Evolutionary conservation across 1,140 invertebrate species (phyloP).

Genomic region (Galleria mellonella): DNA sequence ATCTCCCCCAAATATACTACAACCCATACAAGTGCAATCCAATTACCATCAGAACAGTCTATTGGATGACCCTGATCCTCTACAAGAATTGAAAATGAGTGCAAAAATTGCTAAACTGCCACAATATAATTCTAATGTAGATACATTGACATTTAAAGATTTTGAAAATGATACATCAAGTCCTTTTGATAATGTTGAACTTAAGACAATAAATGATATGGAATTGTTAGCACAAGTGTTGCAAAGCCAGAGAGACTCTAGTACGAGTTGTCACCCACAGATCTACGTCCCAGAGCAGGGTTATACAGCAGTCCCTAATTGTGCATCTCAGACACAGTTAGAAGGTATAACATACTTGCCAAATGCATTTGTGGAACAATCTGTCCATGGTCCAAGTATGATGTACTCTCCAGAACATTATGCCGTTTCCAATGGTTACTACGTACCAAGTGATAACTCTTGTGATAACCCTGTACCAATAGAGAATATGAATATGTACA

Average conservation of each 20-base stretch:
- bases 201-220: slow-evolving; percentile 93
- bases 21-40: slow-evolving; percentile 52
- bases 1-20: slow-evolving; percentile 53
- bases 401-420: slow-evolving; percentile 53
- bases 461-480: slow-evolving; percentile 41
- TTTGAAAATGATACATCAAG: slow-evolving; percentile 93
- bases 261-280: slow-evolving; percentile 30
- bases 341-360: slow-evolving; percentile 46
- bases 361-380: slow-evolving; percentile 47
- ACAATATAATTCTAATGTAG: slow-evolving; percentile 55
- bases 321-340: slow-evolving; percentile 52
- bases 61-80: slow-evolving; percentile 66
- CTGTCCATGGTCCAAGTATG: slow-evolving; percentile 37
- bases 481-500: slow-evolving; percentile 42
- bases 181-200: slow-evolving; percentile 92
- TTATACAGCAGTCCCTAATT: slow-evolving; percentile 41
- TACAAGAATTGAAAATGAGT: slow-evolving; percentile 53
- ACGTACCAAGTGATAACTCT: slow-evolving; percentile 36
- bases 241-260: slow-evolving; percentile 50
- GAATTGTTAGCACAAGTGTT: slow-evolving; percentile 86
- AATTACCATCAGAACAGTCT: slow-evolving; percentile 47
- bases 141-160: slow-evolving; percentile 81
- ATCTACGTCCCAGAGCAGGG: slow-evolving; percentile 31
- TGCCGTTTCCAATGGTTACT: slow-evolving; percentile 49
- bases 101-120: slow-evolving; percentile 43